A percentile compares a stretch with the other conserved stretches of the same genome.
phyloP scores from a whole-genome alignment of 2,888 invertebrate genomes.

The Aporophyla nigra region DNA sequence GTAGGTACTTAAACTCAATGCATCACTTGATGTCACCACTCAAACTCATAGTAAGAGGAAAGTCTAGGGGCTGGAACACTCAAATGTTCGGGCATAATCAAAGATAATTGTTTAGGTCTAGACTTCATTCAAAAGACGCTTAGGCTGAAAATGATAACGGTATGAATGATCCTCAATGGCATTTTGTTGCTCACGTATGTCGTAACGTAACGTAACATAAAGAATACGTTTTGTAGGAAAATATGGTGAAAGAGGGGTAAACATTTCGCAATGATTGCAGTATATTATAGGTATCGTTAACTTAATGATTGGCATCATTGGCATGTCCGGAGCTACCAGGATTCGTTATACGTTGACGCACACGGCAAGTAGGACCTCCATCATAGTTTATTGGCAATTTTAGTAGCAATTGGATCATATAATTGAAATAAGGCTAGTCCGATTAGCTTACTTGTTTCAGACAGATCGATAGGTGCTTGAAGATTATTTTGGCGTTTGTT shows the following conservation, averaged over 20 bases:
- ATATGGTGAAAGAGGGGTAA: constrained; percentile 33
- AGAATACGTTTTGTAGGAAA: neutral
- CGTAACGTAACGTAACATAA: neutral
- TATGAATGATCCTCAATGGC: neutral
- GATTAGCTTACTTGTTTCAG: neutral
- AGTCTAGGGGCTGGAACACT: neutral
- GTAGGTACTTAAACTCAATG: constrained; percentile 11
- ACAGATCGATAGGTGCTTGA: neutral
- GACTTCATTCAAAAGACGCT: constrained; percentile 21
- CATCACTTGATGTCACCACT: constrained; percentile 4
- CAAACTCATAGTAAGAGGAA: constrained; percentile 5
- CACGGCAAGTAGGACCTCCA: neutral
- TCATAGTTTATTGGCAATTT: neutral
- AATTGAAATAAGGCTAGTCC: neutral
- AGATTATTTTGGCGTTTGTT: neutral
- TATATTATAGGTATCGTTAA: neutral
- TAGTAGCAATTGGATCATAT: neutral
- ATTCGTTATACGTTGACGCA: constrained; percentile 16
- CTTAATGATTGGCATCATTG: constrained; percentile 14
- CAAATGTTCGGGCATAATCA: neutral
- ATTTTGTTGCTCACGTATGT: neutral
- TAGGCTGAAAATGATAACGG: neutral
- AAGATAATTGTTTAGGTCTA: neutral
- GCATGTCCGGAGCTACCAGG: constrained; percentile 28
- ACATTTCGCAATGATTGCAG: constrained; percentile 36